phyloP scores from a whole-genome alignment of 2,797 vertebrate species.

The Prionace glauca region DNA sequence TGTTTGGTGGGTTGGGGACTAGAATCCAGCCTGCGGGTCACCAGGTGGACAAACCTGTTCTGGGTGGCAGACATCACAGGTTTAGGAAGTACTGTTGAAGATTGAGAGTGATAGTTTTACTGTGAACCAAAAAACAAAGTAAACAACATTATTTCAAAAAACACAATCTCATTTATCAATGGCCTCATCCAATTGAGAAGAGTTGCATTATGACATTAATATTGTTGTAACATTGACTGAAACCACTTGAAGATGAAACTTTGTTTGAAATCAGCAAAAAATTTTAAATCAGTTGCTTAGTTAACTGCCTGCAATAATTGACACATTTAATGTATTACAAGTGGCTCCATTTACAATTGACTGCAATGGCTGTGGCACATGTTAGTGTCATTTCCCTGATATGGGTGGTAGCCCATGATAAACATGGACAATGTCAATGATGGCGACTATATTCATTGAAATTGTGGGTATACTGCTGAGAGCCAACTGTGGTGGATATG shows the following conservation, averaged over 20 bases:
- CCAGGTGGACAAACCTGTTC: too few relatives aligned
- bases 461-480: neutral
- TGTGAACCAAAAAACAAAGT: neutral
- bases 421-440: neutral
- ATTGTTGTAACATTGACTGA: neutral
- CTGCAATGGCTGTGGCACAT: neutral
- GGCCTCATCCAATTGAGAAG: too few relatives aligned
- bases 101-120: neutral
- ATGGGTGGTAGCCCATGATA: neutral
- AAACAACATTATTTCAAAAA: neutral
- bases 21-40: too few relatives aligned
- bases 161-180: neutral
- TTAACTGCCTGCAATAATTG: neutral
- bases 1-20: too few relatives aligned
- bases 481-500: neutral
- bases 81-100: too few relatives aligned
- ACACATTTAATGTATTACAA: neutral
- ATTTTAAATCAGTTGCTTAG: neutral
- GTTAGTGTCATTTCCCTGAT: neutral
- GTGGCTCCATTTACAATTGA: neutral
- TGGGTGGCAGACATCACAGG: too few relatives aligned
- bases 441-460: neutral
- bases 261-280: neutral
- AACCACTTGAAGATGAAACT: neutral
- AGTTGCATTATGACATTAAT: neutral